Percentiles rank a stretch among this genome's conserved stretches.
These are phyloP conservation scores for Amphilophus citrinellus DNA, from an alignment of 2,113 vertebrate species.

Conservation along the genomic window DNA sequence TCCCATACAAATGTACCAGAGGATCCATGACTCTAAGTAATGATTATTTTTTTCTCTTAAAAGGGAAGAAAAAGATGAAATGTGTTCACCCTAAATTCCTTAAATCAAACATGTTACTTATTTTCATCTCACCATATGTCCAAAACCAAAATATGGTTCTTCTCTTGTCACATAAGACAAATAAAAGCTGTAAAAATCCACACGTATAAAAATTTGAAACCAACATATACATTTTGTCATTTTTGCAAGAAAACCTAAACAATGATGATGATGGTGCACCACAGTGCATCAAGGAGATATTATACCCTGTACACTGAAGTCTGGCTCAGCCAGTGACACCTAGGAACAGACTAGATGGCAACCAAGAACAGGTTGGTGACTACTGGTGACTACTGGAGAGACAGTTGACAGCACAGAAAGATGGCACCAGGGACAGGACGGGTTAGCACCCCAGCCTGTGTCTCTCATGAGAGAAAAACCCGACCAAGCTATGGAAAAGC, in stretches of 20 bases:
- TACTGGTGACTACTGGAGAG: not conserved
- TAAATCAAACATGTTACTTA: rapidly evolving
- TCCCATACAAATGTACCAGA: too few species aligned
- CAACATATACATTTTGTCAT: not conserved
- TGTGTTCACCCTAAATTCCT: not conserved
- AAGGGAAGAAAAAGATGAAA: not conserved
- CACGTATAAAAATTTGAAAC: not conserved
- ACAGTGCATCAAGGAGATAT: too few species aligned
- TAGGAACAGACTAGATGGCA: not conserved
- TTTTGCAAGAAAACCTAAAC: not conserved
- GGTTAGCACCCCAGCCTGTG: too few species aligned
- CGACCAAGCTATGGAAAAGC: too few species aligned
- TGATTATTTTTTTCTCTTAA: not conserved
- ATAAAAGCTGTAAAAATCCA: not conserved
- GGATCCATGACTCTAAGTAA: too few species aligned
- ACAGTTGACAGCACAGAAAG: not conserved
- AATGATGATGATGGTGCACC: not conserved
- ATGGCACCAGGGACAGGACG: not conserved
- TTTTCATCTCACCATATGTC: not conserved
- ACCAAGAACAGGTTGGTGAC: not conserved
- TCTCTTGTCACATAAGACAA: not conserved
- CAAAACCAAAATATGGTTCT: not conserved
- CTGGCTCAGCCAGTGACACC: too few species aligned
- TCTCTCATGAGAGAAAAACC: too few species aligned
- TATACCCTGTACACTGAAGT: too few species aligned